Conservation (phyloP, 2,113 vertebrate genomes). For the Sciurus niger region DNA sequence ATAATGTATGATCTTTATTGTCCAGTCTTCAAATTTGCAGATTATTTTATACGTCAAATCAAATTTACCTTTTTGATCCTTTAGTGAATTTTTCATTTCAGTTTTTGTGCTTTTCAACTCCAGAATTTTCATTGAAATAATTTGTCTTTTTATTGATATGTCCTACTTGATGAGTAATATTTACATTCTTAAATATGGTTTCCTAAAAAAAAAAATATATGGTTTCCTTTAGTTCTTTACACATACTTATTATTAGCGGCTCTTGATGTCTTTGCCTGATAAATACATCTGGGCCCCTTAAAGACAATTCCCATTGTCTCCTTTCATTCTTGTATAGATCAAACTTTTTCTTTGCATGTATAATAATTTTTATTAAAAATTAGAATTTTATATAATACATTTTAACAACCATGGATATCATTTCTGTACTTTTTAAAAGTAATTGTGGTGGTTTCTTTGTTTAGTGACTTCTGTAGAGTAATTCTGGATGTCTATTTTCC, state of each 20-base stretch:
- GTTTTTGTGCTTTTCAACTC: not conserved
- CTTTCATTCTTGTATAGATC: not conserved
- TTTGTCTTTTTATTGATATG: not conserved
- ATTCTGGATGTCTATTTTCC: not conserved
- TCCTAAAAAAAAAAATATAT: not conserved
- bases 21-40: not conserved
- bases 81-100: not conserved
- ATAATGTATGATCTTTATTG: not conserved
- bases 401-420: not conserved
- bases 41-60: not conserved
- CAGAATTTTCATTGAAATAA: not conserved
- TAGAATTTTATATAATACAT: not conserved
- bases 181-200: not conserved
- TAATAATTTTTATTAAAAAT: not conserved
- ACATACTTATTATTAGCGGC: not conserved
- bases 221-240: not conserved
- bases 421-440: not conserved
- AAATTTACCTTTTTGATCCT: not conserved
- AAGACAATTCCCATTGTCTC: not conserved
- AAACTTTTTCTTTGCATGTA: not conserved
- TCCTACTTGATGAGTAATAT: not conserved
- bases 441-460: not conserved
- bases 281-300: not conserved
- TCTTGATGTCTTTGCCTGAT: not conserved
- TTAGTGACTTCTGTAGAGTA: not conserved